Evolutionary conservation across 1,140 invertebrate species (phyloP), one percentile per base, ranked within the genome.

Genomic region (Pygmarrhopalites habei): DNA sequence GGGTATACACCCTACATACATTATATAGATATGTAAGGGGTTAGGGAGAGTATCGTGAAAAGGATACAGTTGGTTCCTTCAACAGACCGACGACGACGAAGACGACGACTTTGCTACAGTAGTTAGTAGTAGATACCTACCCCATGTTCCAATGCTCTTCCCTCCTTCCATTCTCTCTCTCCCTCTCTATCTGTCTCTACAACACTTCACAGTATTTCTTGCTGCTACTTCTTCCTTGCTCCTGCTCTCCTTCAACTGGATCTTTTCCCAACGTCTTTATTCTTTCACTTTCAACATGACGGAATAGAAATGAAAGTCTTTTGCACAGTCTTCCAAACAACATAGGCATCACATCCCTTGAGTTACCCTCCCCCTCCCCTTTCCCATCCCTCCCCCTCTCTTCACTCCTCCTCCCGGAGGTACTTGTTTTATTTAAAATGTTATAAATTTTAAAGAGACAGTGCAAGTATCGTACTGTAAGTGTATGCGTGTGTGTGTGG

Each of bases 351-450:
- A n/a, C n/a, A n/a, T n/a, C n/a, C n/a, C n/a, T n/a, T n/a, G n/a
- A n/a, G n/a, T n/a, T n/a, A n/a, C n/a, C n/a, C n/a, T n/a, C n/a
- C n/a, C n/a, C n/a, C n/a, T n/a, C n/a, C n/a, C n/a, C n/a, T n/a
- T 47, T 47, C 44, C 44, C 44, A n/a, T 10, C 14, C 2, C 4
- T 52, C 5, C 4, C 21, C 49, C 19, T 15, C 23, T 17, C 7
- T 39, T 7, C 17, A 17, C 17, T 39, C 7, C 35, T 17, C 35
- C 35, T 10, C 10, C 35, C 35, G 7, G 35, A 7, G 35, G 28
- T 29, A 52, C 21, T 52, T 25, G 49, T 26, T 52, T 52, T 52
- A 52, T 52, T 52, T 52, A 28, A 52, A 52, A 29, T 52, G 19
- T 26, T 28, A 52, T 52, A 52, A 52, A 52, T 52, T 52, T 52